Evolutionary conservation across 92 coral and sea anemone genomes (phyloP), one percentile per base, ranked within the genome.

Genomic region (Micromussa lordhowensis): DNA sequence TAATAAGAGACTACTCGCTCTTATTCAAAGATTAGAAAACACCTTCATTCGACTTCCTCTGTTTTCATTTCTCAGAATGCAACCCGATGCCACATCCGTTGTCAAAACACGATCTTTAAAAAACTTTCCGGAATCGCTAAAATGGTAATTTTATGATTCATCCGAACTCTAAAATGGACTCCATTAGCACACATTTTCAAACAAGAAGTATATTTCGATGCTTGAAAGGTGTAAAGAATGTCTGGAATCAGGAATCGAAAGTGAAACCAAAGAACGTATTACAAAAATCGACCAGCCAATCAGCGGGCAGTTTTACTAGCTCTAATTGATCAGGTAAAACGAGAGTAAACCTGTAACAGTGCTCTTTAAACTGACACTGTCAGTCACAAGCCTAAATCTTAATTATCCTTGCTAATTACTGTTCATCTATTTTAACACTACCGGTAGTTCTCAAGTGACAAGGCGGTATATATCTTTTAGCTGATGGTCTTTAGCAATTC

Each of bases 261-360:
- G 88, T 57, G 81, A 84, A 84, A 84, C 70, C 26, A 14, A 5
- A 32, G 40, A 32, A 18, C 13, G 4, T 18, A 54, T 79, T 29
- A 54, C 9, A n/a, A 84, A 26, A 68, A 82, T 0, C 4, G 17
- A 68, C 0, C 71, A 57, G 28, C 88, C 88, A 84, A 74, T 84
- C 81, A 84, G 9, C 5, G 58, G 24, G 21, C 22, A 48, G 35
- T 3, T 48, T 77, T 26, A 18, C 51, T 14, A 40, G 32, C 34
- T 44, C 26, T 22, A 53, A 12, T 49, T 44, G 16, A 30, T 21
- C 81, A 13, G 15, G 38, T 77, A 49, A 77, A 28, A 51, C 81
- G 51, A 28, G 58, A 48, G 11, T 35, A 77, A 48, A 77, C 44
- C 34, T 19, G 49, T 28, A 14, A 15, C 16, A 24, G 73, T n/a